Evolutionary conservation across 1,140 invertebrate species (phyloP).

Genomic region (Tyrophagus putrescentiae): DNA sequence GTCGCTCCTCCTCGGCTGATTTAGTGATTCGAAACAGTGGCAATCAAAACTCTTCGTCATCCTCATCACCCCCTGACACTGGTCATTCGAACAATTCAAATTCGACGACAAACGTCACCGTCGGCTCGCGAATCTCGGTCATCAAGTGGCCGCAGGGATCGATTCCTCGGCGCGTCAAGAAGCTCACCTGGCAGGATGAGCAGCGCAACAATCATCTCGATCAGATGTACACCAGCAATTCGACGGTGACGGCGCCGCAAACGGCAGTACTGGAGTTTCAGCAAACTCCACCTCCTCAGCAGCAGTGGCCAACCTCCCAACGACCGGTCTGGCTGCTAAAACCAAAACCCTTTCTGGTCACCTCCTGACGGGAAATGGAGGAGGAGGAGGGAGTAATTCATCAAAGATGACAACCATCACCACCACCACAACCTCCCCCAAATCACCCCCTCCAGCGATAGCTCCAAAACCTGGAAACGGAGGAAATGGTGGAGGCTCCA

Average conservation of each 20-base stretch:
- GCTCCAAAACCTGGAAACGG: not conserved
- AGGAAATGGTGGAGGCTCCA: too few relatives aligned
- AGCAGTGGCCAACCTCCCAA: not conserved
- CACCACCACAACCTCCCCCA: not conserved
- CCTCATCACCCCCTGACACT: not conserved
- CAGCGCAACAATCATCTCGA: constrained; percentile 18
- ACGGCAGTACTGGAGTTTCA: too few relatives aligned
- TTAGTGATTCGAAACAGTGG: not conserved
- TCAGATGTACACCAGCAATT: not conserved
- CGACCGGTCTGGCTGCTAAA: not conserved
- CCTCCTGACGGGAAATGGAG: not conserved
- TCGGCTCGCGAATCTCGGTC: constrained; percentile 16
- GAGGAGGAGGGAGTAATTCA: too few relatives aligned
- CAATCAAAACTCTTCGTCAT: not conserved
- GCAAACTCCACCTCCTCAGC: too few relatives aligned
- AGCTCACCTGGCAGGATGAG: constrained; percentile 56
- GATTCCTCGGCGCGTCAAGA: constrained; percentile 48
- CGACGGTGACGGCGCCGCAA: not conserved
- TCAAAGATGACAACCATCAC: too few relatives aligned
- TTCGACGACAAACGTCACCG: constrained; percentile 17
- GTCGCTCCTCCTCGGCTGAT: constrained; percentile 20
- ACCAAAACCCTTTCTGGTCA: not conserved
- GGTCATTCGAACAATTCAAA: constrained; percentile 9
- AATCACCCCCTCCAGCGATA: not conserved
- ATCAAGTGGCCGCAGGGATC: constrained; percentile 39